phyloP scores from a whole-genome alignment of 2,113 vertebrate genomes.

The Brevimyrus niger region DNA sequence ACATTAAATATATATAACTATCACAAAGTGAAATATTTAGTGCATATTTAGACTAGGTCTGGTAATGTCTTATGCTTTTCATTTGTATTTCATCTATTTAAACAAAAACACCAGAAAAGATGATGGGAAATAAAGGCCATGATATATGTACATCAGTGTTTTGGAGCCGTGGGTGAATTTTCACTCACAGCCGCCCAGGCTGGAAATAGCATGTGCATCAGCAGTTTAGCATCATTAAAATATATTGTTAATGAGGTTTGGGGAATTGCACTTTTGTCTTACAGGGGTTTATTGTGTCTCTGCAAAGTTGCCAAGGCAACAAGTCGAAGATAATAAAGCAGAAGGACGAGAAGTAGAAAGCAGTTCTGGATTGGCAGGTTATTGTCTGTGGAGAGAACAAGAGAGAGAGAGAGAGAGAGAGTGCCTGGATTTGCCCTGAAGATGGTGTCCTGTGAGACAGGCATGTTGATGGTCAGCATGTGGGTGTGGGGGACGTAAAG shows the following conservation, averaged over 20 bases:
- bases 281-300: conserved; percentile 17
- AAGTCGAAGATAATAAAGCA: conserved; percentile 21
- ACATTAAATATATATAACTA: not conserved
- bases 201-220: not conserved
- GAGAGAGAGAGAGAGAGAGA: not conserved
- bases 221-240: conserved; percentile 14
- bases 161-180: not conserved
- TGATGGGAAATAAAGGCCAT: not conserved
- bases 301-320: conserved; percentile 31
- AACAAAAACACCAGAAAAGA: not conserved
- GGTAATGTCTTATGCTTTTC: not conserved
- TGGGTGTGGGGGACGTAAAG: not conserved
- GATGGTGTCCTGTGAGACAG: not conserved
- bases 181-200: not conserved
- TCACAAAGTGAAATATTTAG: not conserved
- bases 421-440: not conserved
- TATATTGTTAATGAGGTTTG: conserved; percentile 17
- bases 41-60: not conserved
- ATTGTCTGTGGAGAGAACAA: not conserved
- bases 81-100: not conserved
- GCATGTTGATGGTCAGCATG: not conserved
- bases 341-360: not conserved
- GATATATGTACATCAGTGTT: not conserved
- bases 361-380: not conserved
- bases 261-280: conserved; percentile 12